These are phyloP conservation scores for Mycteria americana DNA, from an alignment of 2,797 vertebrate species.

Conservation along the genomic window DNA sequence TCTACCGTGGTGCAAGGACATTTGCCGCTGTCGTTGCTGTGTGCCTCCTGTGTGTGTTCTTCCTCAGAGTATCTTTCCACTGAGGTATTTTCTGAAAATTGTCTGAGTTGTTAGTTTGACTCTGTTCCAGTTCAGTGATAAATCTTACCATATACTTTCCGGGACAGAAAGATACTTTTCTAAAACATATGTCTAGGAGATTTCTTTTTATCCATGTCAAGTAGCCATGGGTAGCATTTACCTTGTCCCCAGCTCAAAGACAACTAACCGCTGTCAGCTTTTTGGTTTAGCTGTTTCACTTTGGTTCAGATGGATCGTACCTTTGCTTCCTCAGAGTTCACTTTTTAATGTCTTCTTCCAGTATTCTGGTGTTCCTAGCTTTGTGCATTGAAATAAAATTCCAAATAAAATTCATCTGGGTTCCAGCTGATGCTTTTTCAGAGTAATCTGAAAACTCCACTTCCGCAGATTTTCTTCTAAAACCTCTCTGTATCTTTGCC, in stretches of 20 bases:
- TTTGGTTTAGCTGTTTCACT: neutral
- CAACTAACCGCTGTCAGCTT: neutral
- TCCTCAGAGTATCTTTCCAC: neutral
- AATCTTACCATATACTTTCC: neutral
- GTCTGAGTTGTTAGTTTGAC: neutral
- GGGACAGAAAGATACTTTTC: neutral
- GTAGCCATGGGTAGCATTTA: neutral
- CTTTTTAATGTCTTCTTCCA: neutral
- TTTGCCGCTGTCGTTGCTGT: neutral
- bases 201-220: neutral
- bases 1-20: neutral
- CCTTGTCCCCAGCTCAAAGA: neutral
- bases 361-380: neutral
- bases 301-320: neutral
- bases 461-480: neutral
- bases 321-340: neutral
- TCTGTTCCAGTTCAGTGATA: neutral
- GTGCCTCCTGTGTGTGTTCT: neutral
- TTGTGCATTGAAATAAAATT: neutral
- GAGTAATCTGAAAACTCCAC: neutral
- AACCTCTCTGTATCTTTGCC: neutral
- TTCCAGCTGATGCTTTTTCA: neutral
- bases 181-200: neutral
- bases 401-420: neutral
- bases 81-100: neutral